Percentiles rank a stretch among this genome's conserved stretches.
These are phyloP conservation scores for Fissipunctia ypsillon DNA, from an alignment of 2,888 invertebrate species.

Conservation along the genomic window DNA sequence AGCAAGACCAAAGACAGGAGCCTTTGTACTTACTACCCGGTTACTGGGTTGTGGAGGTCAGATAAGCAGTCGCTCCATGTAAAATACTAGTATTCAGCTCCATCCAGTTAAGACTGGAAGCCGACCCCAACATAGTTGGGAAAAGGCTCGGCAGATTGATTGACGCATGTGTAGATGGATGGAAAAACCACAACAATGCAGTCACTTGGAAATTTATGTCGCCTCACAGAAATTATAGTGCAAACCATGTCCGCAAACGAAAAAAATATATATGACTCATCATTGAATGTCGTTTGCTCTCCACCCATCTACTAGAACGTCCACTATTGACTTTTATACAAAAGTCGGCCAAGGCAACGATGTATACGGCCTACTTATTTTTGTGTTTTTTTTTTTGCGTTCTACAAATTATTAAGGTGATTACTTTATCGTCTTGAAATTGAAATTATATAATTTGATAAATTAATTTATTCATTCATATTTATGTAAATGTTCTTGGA, in stretches of 20 bases:
- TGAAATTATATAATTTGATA: constrained; percentile 6
- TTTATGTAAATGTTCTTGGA: no score
- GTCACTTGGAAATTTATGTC: neutral
- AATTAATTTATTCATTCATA: no score
- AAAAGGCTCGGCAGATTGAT: no score
- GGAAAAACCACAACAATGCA: neutral
- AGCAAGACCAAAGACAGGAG: no score
- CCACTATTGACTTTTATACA: constrained; percentile 47
- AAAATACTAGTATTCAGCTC: no score
- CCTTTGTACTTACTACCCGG: no score
- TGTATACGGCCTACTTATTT: constrained; percentile 30
- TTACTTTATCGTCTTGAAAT: constrained; percentile 29
- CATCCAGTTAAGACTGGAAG: no score
- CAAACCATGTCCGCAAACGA: constrained; percentile 6
- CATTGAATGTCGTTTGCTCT: constrained; percentile 5
- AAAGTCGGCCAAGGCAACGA: constrained; percentile 46
- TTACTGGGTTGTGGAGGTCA: no score
- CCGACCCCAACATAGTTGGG: no score
- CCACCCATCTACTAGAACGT: neutral
- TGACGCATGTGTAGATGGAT: no score
- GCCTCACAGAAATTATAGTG: constrained; percentile 26
- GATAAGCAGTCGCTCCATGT: no score
- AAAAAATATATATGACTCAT: constrained; percentile 42
- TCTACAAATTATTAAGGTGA: constrained; percentile 5
- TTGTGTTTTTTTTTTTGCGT: constrained; percentile 32